Percentiles rank a stretch among this genome's conserved stretches.
These are phyloP conservation scores for Bellardia bayeri DNA, from an alignment of 2,888 invertebrate species.

Conservation along the genomic window DNA sequence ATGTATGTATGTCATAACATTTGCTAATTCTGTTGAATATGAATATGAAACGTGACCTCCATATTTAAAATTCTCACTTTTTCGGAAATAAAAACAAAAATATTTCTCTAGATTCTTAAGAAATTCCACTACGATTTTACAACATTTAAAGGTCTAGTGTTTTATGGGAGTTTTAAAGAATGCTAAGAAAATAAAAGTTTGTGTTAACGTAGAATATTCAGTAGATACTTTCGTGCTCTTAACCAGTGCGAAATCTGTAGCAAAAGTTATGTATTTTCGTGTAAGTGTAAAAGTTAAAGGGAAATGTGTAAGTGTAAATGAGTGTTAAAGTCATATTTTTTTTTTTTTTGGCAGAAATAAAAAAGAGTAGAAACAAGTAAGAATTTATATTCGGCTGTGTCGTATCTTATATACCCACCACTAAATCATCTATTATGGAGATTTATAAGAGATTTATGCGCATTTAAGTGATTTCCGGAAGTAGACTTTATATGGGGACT, in stretches of 20 bases:
- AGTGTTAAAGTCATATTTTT: background rate
- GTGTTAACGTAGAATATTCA: background rate
- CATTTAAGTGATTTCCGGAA: too few relatives aligned
- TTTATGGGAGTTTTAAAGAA: background rate
- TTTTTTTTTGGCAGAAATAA: background rate
- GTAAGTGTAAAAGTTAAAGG: background rate
- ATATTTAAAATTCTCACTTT: constrained; percentile 20
- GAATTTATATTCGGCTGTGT: background rate
- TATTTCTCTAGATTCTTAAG: background rate
- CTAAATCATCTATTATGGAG: too few relatives aligned
- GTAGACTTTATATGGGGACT: too few relatives aligned
- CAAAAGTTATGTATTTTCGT: background rate
- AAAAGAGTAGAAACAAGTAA: background rate
- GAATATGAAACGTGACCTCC: constrained; percentile 62
- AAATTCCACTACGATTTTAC: too few relatives aligned
- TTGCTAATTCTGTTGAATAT: constrained; percentile 55
- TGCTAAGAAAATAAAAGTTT: background rate
- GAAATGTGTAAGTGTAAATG: background rate
- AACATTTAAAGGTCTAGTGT: too few relatives aligned
- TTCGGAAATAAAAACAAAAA: background rate
- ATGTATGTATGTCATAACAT: constrained; percentile 60
- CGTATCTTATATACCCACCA: too few relatives aligned
- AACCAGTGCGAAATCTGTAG: background rate
- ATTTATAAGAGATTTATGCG: too few relatives aligned
- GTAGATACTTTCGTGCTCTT: background rate